A percentile compares a stretch with the other conserved stretches of the same genome.
These are phyloP conservation scores for Tetragonula clypearis DNA, from an alignment of 1,140 invertebrate genomes.

Conservation along the genomic window DNA sequence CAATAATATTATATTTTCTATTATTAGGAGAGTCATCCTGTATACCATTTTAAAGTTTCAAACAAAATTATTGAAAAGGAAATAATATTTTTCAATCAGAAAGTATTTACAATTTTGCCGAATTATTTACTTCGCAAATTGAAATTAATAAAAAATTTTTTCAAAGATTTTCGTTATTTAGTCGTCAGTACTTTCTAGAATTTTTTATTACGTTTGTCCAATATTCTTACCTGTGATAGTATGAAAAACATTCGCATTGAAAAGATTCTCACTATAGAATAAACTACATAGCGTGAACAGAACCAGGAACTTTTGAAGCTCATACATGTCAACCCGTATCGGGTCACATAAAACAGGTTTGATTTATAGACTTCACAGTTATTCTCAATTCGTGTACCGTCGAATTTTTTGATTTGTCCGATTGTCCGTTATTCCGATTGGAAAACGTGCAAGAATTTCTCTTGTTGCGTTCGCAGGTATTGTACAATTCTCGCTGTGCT, in stretches of 20 bases:
- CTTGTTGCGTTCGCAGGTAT: not conserved
- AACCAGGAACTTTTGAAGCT: not conserved
- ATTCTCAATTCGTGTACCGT: not conserved
- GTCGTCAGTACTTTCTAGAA: not conserved
- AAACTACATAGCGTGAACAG: not conserved
- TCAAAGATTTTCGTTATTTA: not conserved
- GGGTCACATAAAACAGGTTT: not conserved
- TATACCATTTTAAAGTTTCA: too few species aligned
- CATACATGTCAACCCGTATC: not conserved
- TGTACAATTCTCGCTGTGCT: not conserved
- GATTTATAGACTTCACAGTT: slow-evolving; percentile 13
- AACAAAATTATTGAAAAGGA: too few species aligned
- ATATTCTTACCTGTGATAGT: not conserved
- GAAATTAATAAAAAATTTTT: not conserved
- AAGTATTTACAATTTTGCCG: too few species aligned
- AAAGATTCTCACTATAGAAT: not conserved
- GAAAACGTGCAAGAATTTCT: not conserved
- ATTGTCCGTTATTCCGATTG: not conserved
- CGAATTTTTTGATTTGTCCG: slow-evolving; percentile 18
- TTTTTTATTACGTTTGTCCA: not conserved
- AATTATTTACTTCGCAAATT: not conserved
- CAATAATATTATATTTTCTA: too few species aligned
- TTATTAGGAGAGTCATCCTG: too few species aligned
- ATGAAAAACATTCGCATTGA: not conserved
- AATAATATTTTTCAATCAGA: too few species aligned